Evolutionary conservation across 2,888 invertebrate species (phyloP), one percentile per base, ranked within the genome.

Genomic region (Patella ulyssiponensis): DNA sequence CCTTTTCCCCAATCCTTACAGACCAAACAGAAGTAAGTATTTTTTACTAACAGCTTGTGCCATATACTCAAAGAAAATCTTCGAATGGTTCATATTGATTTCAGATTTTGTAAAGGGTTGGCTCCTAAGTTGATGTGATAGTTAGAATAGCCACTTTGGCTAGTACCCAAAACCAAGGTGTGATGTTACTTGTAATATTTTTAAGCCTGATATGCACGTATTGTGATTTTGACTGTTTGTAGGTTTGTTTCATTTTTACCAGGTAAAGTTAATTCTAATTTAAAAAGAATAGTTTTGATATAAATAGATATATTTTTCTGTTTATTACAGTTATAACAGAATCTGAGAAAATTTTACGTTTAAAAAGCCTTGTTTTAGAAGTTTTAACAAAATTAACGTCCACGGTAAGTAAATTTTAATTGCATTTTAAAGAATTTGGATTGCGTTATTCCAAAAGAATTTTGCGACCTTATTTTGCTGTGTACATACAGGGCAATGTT

Each of bases 281-380:
- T 44, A 9, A 44, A 44, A 44, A 33, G 33, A 33, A 4, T 33
- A 33, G 4, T 44, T 44, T 44, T 9, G 44, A 44, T 44, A 44
- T 44, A 44, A 33, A 33, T 27, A 33, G 1, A 44, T 44, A 44
- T 44, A 44, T 44, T 44, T 44, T 7, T 64, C 20, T 12, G 11
- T 20, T 20, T 12, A 20, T 69, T 75, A 70, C 80, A 78, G 77
- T 84, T 11, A 69, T 85, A 80, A 27, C 84, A 86, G 91, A 91
- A 75, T 83, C 86, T 15, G 88, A 89, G 74, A 71, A 81, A 52
- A 83, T 88, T 52, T 82, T 91, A 76, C 81, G 90, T 75, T 85
- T 89, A 12, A 91, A 91, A 78, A 89, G 89, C 77, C 77, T 90
- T 27, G 85, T 88, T n/a, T 81, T 90, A 56, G 89, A 91, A 76